Evolutionary conservation across 2,113 vertebrate genomes (phyloP).

Genomic region (Nesogale talazaci): DNA sequence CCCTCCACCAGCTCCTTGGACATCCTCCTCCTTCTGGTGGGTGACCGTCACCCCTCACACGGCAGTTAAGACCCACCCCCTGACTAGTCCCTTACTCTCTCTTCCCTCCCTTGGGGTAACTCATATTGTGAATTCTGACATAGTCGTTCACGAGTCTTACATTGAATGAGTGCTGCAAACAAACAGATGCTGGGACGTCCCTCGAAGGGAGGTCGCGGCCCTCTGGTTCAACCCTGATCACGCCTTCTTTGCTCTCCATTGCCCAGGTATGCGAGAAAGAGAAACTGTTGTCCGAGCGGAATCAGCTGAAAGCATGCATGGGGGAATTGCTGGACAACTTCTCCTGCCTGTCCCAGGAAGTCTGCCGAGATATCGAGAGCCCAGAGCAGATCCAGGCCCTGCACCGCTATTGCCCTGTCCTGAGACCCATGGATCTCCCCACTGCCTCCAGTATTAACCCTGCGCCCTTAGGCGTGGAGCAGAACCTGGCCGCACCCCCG

Average conservation of each 20-base stretch:
- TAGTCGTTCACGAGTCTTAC: background rate
- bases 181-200: background rate
- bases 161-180: background rate
- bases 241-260: conserved; percentile 29
- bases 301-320: conserved; percentile 98
- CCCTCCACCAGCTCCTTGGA: too few species aligned
- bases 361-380: conserved; percentile 97
- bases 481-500: conserved; percentile 89
- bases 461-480: conserved; percentile 89
- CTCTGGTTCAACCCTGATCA: background rate
- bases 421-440: conserved; percentile 91
- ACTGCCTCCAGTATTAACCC: conserved; percentile 89
- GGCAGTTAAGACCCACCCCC: too few species aligned
- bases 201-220: background rate
- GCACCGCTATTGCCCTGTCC: conserved; percentile 96
- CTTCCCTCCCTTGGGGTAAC: background rate
- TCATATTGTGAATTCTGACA: background rate
- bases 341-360: conserved; percentile 99
- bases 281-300: conserved; percentile 97
- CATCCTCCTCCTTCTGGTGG: too few species aligned
- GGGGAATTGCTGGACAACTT: conserved; percentile 99
- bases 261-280: conserved; percentile 98
- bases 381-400: conserved; percentile 97
- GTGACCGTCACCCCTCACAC: too few species aligned
- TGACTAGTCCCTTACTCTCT: too few species aligned